Evolutionary conservation across 2,113 vertebrate genomes (phyloP), one percentile per base, ranked within the genome.

Genomic region (Nerophis lumbriciformis): DNA sequence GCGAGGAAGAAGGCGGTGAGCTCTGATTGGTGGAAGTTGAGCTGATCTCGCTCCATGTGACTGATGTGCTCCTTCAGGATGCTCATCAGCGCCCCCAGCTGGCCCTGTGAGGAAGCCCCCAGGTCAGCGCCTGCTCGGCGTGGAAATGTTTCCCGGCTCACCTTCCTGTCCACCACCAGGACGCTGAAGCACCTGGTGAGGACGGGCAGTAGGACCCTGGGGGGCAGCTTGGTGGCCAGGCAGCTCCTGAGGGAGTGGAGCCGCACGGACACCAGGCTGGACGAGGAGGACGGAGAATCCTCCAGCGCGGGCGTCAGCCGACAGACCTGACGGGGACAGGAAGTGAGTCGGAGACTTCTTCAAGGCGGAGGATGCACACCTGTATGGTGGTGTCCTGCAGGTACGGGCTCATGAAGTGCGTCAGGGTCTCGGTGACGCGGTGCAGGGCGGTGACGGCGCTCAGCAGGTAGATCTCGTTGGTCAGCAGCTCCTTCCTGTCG

Each of bases 381-480:
- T 96, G 94, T 4, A 71, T 54, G 44, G 92, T 72, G 19, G 82
- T 73, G 14, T 93, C 93, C 65, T 92, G 81, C 51, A 99, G 88
- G 69, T 98, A 98, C 5, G 97, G 95, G 86, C 95, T 98, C 63
- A 98, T 89, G 85, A 99, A 99, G 77, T 93, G 90, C 0, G 94
- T 90, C 37, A 99, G 88, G 0, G 95, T 94, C 83, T 96, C 95
- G 0, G 91, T 69, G n/a, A 95, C 91, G 11, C 89, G 92, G 60
- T 98, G 92, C 12, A 98, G 85, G 35, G 95, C 93, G 0, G 94
- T 94, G 75, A 99, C 69, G 0, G 92, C 89, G 6, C 97, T 98
- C 78, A 99, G 90, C 77, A 98, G 87, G 68, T 94, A 94, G 61
- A 95, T 85, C 72, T 98, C 94, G 5, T 87, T 93, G 53, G 82